Conservation (phyloP, 2,888 invertebrate genomes). For the Dicyrtomina minuta region DNA sequence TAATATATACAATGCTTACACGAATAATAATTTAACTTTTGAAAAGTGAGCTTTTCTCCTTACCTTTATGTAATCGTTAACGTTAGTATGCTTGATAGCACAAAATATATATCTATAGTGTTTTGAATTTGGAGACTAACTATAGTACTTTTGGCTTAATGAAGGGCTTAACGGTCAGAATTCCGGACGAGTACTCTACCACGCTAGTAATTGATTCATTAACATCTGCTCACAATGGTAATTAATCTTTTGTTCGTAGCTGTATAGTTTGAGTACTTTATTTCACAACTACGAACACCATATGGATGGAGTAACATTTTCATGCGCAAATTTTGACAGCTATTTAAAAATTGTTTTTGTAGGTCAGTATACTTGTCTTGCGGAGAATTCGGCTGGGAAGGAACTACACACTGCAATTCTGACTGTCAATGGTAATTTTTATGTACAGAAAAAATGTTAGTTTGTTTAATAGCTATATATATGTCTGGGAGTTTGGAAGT, state of each 20-base stretch:
- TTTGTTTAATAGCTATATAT: too few species aligned
- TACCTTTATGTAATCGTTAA: too few species aligned
- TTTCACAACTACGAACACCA: conserved; percentile 56
- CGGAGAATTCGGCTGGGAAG: conserved; percentile 80
- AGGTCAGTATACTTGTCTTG: conserved; percentile 74
- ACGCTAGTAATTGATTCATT: conserved; percentile 83
- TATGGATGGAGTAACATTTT: conserved; percentile 1
- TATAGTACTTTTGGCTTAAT: too few species aligned
- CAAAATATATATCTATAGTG: too few species aligned
- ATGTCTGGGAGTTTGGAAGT: too few species aligned
- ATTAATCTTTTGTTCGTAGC: conserved; percentile 58
- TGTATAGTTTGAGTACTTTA: too few species aligned
- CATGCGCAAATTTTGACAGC: not conserved
- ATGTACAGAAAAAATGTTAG: too few species aligned
- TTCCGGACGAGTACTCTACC: conserved; percentile 76
- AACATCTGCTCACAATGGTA: conserved; percentile 80
- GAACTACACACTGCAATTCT: conserved; percentile 76
- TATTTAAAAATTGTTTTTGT: not conserved
- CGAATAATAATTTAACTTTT: too few species aligned
- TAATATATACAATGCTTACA: too few species aligned
- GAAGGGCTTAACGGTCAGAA: conserved; percentile 52
- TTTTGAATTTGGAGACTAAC: too few species aligned
- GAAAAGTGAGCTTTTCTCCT: too few species aligned
- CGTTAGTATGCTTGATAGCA: too few species aligned
- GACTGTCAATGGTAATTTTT: conserved; percentile 82